These are phyloP conservation scores for Plestiodon gilberti DNA, from an alignment of 2,113 vertebrate genomes.

Conservation along the genomic window DNA sequence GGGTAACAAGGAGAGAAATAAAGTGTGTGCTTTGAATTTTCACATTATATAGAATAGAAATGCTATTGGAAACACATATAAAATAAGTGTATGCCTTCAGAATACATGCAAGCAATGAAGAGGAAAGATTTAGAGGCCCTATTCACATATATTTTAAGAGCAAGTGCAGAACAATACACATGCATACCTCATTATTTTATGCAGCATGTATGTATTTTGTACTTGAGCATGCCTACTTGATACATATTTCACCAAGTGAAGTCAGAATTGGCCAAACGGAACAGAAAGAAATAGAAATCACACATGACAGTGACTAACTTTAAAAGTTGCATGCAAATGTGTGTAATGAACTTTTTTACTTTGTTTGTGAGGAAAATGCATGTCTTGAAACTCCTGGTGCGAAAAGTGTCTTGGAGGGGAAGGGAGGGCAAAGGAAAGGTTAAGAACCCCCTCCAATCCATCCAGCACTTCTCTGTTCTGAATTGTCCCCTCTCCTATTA, in stretches of 20 bases:
- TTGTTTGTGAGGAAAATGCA: neutral
- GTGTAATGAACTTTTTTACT: neutral
- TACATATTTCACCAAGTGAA: neutral
- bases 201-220: neutral
- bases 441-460: neutral
- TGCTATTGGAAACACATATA: neutral
- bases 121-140: neutral
- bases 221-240: neutral
- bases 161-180: neutral
- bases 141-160: neutral
- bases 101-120: neutral
- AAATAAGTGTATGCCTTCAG: neutral
- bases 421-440: neutral
- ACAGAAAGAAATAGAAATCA: neutral
- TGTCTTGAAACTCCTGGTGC: neutral
- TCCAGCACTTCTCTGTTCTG: neutral
- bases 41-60: neutral
- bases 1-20: neutral
- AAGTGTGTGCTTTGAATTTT: neutral
- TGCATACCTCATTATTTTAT: neutral
- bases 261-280: neutral
- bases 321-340: neutral
- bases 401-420: neutral
- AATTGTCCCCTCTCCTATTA: too few relatives aligned
- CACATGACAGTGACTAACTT: neutral